These are phyloP conservation scores for Stictonetta naevosa DNA, from an alignment of 2,113 vertebrate species.

Conservation along the genomic window DNA sequence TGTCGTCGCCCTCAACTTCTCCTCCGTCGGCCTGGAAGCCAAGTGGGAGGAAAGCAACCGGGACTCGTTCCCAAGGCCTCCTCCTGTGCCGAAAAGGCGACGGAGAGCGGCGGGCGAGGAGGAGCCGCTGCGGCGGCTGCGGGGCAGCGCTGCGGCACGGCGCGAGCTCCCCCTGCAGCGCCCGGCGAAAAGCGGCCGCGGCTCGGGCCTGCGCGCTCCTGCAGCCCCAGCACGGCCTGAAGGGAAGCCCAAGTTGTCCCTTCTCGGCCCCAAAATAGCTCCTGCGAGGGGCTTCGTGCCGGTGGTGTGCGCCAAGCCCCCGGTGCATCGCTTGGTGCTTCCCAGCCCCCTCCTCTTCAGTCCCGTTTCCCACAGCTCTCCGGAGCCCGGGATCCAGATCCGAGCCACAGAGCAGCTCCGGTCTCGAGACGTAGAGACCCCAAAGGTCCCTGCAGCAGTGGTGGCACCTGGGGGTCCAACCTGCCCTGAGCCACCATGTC, in stretches of 20 bases:
- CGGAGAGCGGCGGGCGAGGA: not conserved
- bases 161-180: slow-evolving; percentile 48
- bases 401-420: not conserved
- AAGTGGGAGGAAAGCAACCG: not conserved
- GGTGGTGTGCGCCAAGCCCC: not conserved
- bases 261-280: rapidly evolving
- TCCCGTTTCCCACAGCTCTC: rapidly evolving
- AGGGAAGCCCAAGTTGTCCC: rapidly evolving
- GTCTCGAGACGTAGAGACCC: not conserved
- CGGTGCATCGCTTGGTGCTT: rapidly evolving
- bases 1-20: rapidly evolving
- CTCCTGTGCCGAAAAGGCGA: not conserved
- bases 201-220: no score
- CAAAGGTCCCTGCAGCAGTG: not conserved
- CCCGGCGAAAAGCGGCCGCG: no score
- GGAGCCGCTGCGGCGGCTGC: not conserved
- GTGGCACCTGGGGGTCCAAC: not conserved
- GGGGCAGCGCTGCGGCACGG: not conserved
- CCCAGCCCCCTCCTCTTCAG: not conserved
- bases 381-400: not conserved
- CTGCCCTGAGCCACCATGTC: not conserved
- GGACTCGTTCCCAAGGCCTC: not conserved
- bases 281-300: rapidly evolving
- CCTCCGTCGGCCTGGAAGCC: not conserved
- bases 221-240: rapidly evolving